Evolutionary conservation across 2,888 invertebrate genomes (phyloP).

Genomic region (Drosophila kanekoi): DNA sequence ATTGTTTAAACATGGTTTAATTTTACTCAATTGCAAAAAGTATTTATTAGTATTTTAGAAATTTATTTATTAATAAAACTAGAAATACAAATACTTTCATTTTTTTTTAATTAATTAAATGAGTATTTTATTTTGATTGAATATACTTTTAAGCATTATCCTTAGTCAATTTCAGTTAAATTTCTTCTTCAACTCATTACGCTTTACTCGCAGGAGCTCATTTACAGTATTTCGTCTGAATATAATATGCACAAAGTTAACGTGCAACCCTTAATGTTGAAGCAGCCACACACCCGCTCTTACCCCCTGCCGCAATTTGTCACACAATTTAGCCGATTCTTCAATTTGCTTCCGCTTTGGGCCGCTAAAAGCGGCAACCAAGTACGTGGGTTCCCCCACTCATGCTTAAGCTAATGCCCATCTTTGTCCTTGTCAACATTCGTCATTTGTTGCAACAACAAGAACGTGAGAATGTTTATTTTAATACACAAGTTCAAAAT

Average conservation of each 20-base stretch:
- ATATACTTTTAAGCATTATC: not conserved
- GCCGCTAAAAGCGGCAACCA: constrained; percentile 22
- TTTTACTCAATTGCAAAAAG: too few species aligned
- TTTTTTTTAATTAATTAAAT: too few species aligned
- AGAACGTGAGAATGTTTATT: not conserved
- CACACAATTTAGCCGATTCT: constrained; percentile 54
- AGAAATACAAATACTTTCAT: too few species aligned
- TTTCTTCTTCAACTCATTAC: constrained; percentile 4
- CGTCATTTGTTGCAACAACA: constrained; percentile 23
- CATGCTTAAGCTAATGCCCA: constrained; percentile 1
- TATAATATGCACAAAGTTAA: constrained; percentile 45
- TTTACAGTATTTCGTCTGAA: constrained; percentile 12
- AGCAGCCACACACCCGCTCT: not conserved
- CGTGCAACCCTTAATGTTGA: constrained; percentile 3
- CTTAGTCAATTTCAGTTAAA: constrained; percentile 6
- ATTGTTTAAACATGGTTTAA: too few species aligned
- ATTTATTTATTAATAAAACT: too few species aligned
- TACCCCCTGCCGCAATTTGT: constrained; percentile 45
- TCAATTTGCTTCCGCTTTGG: constrained; percentile 38
- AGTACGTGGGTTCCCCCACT: constrained; percentile 12
- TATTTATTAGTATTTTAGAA: too few species aligned
- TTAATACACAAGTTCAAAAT: not conserved
- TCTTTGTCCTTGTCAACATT: not conserved
- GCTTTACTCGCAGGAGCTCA: constrained; percentile 1
- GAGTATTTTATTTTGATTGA: too few species aligned